Evolutionary conservation across 2,797 vertebrate genomes (phyloP).

Genomic region (Galagoides demidoff): DNA sequence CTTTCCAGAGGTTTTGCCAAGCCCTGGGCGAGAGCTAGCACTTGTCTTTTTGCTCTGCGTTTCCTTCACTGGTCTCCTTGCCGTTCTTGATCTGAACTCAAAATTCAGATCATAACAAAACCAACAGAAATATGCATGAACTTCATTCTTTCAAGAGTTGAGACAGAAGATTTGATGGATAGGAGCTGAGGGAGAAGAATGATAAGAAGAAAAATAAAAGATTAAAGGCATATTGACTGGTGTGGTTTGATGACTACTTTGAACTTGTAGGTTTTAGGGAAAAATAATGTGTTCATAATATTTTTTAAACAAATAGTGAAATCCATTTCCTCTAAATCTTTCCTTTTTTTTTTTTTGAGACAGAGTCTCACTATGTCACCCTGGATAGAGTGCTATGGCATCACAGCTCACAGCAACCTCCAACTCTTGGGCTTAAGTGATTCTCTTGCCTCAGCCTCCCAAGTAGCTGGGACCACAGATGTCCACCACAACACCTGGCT

Average conservation of each 20-base stretch:
- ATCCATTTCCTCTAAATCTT: neutral
- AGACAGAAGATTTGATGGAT: neutral
- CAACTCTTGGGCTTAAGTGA: too few relatives aligned
- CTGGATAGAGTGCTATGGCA: too few relatives aligned
- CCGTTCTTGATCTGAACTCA: neutral
- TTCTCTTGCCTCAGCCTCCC: too few relatives aligned
- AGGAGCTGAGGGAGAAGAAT: neutral
- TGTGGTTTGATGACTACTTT: neutral
- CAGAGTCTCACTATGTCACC: too few relatives aligned
- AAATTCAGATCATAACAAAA: neutral
- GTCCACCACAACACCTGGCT: too few relatives aligned
- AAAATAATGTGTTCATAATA: neutral
- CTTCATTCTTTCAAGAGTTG: neutral
- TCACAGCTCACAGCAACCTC: too few relatives aligned
- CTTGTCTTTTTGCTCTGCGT: accelerated
- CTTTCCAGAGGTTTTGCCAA: neutral
- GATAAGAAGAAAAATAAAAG: neutral
- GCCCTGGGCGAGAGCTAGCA: too few relatives aligned
- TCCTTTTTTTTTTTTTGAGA: neutral
- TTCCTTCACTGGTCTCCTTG: neutral
- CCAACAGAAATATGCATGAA: neutral
- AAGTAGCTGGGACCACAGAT: too few relatives aligned
- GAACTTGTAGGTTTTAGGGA: neutral
- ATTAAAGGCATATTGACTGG: neutral
- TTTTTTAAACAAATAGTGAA: neutral